A percentile compares a stretch with the other conserved stretches of the same genome.
phyloP scores from a whole-genome alignment of 2,888 invertebrate genomes.

The Drosophila helvetica region DNA sequence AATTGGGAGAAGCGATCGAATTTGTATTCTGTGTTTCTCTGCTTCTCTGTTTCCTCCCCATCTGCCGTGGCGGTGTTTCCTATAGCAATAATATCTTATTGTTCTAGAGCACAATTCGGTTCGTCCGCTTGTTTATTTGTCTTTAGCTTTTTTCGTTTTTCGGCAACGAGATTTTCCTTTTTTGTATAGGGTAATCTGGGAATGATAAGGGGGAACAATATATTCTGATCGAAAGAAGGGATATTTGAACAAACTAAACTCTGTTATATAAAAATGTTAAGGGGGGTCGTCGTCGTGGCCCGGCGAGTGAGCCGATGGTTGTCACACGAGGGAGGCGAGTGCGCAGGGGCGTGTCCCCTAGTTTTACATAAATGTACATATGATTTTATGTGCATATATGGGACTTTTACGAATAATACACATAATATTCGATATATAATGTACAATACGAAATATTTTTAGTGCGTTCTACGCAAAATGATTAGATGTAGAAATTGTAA shows the following conservation, averaged over 20 bases:
- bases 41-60: neutral
- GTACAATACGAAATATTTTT: neutral
- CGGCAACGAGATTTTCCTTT: slow-evolving; percentile 1
- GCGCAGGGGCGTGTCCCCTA: too few relatives aligned
- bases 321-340: too few relatives aligned
- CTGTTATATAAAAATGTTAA: too few relatives aligned
- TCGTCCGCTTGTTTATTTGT: slow-evolving; percentile 49
- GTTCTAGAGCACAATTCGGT: slow-evolving; percentile 28
- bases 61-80: slow-evolving; percentile 7
- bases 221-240: neutral
- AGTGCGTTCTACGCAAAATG: neutral
- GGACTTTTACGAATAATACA: too few relatives aligned
- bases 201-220: neutral
- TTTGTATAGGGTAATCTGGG: neutral
- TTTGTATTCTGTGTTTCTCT: slow-evolving; percentile 1
- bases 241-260: neutral
- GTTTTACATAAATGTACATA: too few relatives aligned
- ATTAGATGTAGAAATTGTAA: neutral
- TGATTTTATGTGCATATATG: too few relatives aligned
- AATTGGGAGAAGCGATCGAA: slow-evolving; percentile 12
- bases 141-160: slow-evolving; percentile 19
- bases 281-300: too few relatives aligned
- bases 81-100: slow-evolving; percentile 31
- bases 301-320: too few relatives aligned
- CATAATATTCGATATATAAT: too few relatives aligned